Conservation (phyloP, 37 sponge, comb jelly and placozoan genomes). For the Petrosia ficiformis region DNA sequence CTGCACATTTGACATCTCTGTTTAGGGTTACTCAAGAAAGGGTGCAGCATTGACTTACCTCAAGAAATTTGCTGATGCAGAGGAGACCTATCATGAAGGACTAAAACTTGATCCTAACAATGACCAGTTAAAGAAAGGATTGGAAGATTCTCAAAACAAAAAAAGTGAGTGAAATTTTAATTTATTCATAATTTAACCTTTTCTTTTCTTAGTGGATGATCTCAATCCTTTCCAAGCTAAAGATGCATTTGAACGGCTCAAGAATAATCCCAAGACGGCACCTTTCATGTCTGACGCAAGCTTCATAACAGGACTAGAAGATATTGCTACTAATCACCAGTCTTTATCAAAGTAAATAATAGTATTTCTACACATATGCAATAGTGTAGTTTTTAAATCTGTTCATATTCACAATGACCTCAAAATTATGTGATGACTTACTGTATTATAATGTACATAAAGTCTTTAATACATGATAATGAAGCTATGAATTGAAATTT, state of each 20-base stretch:
- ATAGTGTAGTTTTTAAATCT: too few species aligned
- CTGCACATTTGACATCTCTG: conserved; percentile 1
- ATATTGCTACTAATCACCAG: conserved; percentile 22
- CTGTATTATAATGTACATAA: too few species aligned
- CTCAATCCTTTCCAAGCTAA: conserved; percentile 68
- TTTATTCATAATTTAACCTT: too few species aligned
- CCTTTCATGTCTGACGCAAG: conserved; percentile 54
- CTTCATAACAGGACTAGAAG: conserved; percentile 43
- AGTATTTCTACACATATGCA: too few species aligned
- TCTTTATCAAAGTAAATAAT: conserved; percentile 14
- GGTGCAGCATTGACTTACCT: conserved; percentile 54
- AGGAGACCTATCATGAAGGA: conserved; percentile 50
- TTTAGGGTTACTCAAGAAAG: conserved; percentile 78
- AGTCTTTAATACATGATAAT: too few species aligned
- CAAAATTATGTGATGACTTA: too few species aligned
- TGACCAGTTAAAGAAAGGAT: conserved; percentile 46
- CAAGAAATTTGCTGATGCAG: conserved; percentile 40
- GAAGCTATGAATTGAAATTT: too few species aligned
- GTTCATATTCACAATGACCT: too few species aligned
- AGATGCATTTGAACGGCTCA: conserved; percentile 30
- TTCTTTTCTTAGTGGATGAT: conserved; percentile 9
- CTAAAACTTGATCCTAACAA: conserved; percentile 58
- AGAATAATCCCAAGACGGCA: conserved; percentile 38
- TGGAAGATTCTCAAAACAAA: conserved; percentile 37
- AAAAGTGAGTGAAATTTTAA: background rate